Evolutionary conservation across 2,888 invertebrate genomes (phyloP), one percentile per base, ranked within the genome.

Genomic region (Fragum sueziense): DNA sequence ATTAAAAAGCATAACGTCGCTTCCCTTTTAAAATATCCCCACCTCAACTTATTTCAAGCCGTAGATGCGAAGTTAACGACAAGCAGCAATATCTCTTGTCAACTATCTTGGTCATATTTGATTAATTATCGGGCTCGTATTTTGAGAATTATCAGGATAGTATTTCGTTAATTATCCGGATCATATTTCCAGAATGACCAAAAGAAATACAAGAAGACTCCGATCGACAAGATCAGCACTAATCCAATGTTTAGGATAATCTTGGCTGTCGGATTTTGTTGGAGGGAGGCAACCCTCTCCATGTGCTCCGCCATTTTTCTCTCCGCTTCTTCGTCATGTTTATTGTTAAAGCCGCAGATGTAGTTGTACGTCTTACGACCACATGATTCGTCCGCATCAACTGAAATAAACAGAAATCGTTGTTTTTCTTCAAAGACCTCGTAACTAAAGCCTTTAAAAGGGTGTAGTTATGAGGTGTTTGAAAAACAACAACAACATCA

Each of bases 171-270:
- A 41, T 34, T 41, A n/a, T 69, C 54, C 7, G 86, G 87, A 14
- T 77, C 78, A 69, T 87, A 87, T 54, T 72, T 79, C 87, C 87
- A 87, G 37, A 79, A 84, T 0, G 87, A 87, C 82, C 84, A 87
- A 59, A 86, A 86, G 22, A 86, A 62, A 29, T 87, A 87, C 41
- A 87, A 59, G 52, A 82, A 84, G 0, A 70, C 69, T 2, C 87
- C 87, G 29, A 85, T 79, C 3, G 68, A 34, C 1, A 87, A 70
- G 54, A 87, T 87, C 2, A 83, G 4, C 2, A 85, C 84, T 6
- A 87, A 72, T 2, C 87, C 86, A 34, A 79, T 76, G 27, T 76
- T 84, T 22, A 87, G 72, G 27, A 65, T 59, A 22, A 85, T 76
- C 29, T 79, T 79, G 0, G 84, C 85, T 14, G 54, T 57, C 54